phyloP scores from a whole-genome alignment of 1,140 invertebrate genomes.

The Amyelois transitella region DNA sequence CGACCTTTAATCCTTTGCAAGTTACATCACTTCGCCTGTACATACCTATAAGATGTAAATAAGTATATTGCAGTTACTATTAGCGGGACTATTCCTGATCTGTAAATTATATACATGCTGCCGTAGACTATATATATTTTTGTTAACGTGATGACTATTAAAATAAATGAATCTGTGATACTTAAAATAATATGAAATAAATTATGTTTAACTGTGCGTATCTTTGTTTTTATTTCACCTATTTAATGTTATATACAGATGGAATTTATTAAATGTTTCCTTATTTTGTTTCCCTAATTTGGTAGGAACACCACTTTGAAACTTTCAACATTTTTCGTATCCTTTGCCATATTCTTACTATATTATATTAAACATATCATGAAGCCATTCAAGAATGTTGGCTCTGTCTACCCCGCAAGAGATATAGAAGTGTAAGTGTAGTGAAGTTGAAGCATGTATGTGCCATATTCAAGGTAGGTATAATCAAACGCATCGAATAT shows the following conservation, averaged over 20 bases:
- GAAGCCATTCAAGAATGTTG: not conserved
- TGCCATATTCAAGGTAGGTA: no score
- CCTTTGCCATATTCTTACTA: no score
- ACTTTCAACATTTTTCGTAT: no score
- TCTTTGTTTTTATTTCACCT: constrained; percentile 37
- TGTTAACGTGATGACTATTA: constrained; percentile 73
- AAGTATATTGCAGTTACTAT: constrained; percentile 37
- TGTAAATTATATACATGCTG: constrained; percentile 49
- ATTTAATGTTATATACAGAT: not conserved
- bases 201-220: constrained; percentile 71
- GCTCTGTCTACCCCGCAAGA: no score
- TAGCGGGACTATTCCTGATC: constrained; percentile 36
- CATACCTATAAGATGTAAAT: constrained; percentile 58
- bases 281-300: no score
- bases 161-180: constrained; percentile 74
- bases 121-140: constrained; percentile 72
- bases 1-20: no score
- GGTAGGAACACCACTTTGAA: no score
- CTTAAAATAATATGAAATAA: constrained; percentile 73
- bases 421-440: no score
- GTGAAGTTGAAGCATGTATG: no score
- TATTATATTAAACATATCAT: no score
- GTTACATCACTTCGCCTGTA: constrained; percentile 29
- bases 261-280: not conserved
- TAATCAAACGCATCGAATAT: no score